Base-by-base conservation (phyloP, 2,797 vertebrate species). In the Petrocephalus schoutedeni region DNA sequence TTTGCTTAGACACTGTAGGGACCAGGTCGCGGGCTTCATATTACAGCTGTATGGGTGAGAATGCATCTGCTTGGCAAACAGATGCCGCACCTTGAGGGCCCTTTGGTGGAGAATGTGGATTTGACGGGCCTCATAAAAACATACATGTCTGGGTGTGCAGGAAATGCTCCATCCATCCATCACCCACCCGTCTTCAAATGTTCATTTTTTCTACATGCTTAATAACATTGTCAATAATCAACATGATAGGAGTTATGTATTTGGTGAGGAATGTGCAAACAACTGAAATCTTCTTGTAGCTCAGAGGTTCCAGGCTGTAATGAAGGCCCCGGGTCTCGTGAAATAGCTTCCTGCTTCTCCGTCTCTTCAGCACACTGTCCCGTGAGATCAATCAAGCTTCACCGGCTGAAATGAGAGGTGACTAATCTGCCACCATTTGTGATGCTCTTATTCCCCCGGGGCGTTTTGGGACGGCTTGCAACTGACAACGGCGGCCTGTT, bases 401-500 rank as follows among this genome's bases (percentile, higher is more conserved):
- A 53, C 51, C 21, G 82, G 53, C 49, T 53, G n/a, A 84, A 84
- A 84, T 84, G 82, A 53, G n/a, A 84, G 82, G 49, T 53, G 82
- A 84, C 53, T 84, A 56, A 84, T 84, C 82, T 32, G 53, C 82
- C 53, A 7, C 10, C 82, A 84, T 51, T 51, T 28, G n/a, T 54
- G 51, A 12, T 83, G 80, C 45, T 83, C n/a, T 56, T 84, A 53
- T 56, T 56, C 53, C 23, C 82, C 45, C 2, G 82, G 45, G 82
- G 49, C 49, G 28, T 53, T 53, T 5, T 84, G n/a, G 23, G 51
- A 53, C 28, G 45, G 45, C 2, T 54, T 28, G 51, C 21, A 1
- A 21, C 82, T 84, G 49, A 23, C 5, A 5, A 84, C 51, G 45
- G 2, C 10, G 9, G 49, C 53, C 49, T 84, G n/a, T 84, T 84